phyloP scores from a whole-genome alignment of 2,113 vertebrate genomes.

The Tragulus kanchil region DNA sequence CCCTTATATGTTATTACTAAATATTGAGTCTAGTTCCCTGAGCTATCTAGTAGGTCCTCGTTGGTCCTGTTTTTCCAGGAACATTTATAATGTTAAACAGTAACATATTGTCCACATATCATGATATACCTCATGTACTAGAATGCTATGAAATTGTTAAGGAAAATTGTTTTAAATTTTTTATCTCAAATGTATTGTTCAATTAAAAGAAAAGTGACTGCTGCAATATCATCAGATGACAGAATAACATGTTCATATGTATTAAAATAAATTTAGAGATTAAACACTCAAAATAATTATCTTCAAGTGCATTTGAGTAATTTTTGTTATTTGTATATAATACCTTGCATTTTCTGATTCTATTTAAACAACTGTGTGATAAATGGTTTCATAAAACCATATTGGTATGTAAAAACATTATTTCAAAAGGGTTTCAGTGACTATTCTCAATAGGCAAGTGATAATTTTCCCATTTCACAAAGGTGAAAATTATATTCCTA shows the following conservation, averaged over 20 bases:
- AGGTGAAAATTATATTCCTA: neutral
- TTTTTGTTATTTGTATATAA: neutral
- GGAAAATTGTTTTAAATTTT: neutral
- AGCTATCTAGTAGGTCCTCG: neutral
- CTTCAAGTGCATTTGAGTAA: neutral
- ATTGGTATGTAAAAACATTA: neutral
- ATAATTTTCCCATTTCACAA: neutral
- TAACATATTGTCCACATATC: neutral
- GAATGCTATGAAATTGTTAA: neutral
- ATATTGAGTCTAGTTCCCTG: neutral
- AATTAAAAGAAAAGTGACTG: neutral
- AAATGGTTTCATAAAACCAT: neutral
- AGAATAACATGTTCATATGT: neutral
- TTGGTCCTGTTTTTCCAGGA: neutral
- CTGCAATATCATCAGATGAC: neutral
- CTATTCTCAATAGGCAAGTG: neutral
- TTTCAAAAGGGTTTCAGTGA: neutral
- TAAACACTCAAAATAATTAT: neutral
- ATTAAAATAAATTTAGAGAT: neutral
- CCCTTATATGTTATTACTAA: neutral
- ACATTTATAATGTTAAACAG: neutral
- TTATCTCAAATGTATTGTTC: neutral
- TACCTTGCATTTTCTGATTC: neutral
- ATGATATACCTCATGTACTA: neutral
- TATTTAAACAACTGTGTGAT: neutral